A percentile compares a stretch with the other conserved stretches of the same genome.
These are phyloP conservation scores for Glyptemys insculpta DNA, from an alignment of 2,797 vertebrate species.

Conservation along the genomic window DNA sequence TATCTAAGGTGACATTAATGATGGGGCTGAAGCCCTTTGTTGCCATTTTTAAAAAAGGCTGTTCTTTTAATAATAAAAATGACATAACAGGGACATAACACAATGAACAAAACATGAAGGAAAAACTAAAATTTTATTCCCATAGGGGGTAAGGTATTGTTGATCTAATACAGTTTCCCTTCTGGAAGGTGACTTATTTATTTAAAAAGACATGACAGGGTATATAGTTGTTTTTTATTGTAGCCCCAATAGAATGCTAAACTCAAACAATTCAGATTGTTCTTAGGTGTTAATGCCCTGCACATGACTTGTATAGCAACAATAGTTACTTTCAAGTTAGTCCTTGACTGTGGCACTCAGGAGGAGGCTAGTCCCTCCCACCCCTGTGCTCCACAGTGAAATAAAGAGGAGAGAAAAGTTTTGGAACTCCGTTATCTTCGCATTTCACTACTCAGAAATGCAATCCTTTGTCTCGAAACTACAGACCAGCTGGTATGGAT, in stretches of 20 bases:
- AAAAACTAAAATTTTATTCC: slow-evolving; percentile 25
- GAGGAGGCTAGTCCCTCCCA: background rate
- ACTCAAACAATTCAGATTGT: background rate
- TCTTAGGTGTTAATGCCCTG: background rate
- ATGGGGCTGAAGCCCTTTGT: slow-evolving; percentile 56
- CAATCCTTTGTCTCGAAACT: background rate
- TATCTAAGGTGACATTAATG: slow-evolving; percentile 70
- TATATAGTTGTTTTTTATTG: background rate
- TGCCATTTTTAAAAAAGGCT: slow-evolving; percentile 54
- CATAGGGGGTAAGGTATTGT: background rate
- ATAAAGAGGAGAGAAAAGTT: background rate
- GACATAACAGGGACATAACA: slow-evolving; percentile 59
- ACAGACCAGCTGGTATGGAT: background rate
- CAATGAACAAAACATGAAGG: slow-evolving; percentile 37
- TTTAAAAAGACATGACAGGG: slow-evolving; percentile 16
- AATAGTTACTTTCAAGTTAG: background rate
- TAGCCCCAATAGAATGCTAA: background rate
- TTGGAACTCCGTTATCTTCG: background rate
- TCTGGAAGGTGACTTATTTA: slow-evolving; percentile 6
- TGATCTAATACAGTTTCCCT: background rate
- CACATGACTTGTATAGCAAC: background rate
- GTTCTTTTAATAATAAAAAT: slow-evolving; percentile 51
- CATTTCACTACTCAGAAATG: background rate
- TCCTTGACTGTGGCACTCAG: background rate
- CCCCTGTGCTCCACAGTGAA: background rate